Percentiles rank a stretch among this genome's conserved stretches.
phyloP scores from a whole-genome alignment of 2,797 vertebrate genomes.

The Urophycis tenuis region DNA sequence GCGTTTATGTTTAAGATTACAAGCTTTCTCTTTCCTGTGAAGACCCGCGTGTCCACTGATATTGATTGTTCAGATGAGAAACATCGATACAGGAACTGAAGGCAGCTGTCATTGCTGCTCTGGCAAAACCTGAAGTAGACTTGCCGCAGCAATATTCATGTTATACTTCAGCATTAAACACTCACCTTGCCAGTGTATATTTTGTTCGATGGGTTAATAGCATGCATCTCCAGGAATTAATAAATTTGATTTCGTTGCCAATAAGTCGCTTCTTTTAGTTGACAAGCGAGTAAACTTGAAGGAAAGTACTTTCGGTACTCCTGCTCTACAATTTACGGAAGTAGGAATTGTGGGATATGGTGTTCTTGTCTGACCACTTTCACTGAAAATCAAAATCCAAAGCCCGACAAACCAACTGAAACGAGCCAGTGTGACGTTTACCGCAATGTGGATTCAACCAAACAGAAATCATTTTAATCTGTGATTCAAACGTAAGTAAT shows the following conservation, averaged over 20 bases:
- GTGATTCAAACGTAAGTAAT: background rate
- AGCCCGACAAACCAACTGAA: background rate
- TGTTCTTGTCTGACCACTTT: slow-evolving; percentile 23
- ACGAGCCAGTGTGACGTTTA: background rate
- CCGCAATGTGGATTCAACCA: background rate
- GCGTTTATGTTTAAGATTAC: too few relatives aligned
- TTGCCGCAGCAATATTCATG: background rate
- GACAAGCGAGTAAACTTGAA: background rate
- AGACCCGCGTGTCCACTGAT: background rate
- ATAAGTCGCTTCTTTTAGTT: background rate
- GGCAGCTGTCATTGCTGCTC: background rate
- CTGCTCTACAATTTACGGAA: slow-evolving; percentile 38
- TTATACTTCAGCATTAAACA: background rate
- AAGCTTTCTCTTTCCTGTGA: background rate
- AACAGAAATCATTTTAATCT: background rate
- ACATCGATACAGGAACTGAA: background rate
- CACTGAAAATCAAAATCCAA: background rate
- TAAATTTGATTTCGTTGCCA: slow-evolving; percentile 8
- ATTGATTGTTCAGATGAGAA: background rate
- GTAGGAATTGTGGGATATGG: slow-evolving; percentile 52
- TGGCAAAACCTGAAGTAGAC: background rate
- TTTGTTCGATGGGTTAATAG: slow-evolving; percentile 24
- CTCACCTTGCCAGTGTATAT: background rate
- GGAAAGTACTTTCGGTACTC: slow-evolving; percentile 9
- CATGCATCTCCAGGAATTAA: slow-evolving; percentile 44